Base-by-base conservation (phyloP, 2,888 invertebrate genomes). In the Epirrhoe tristata region DNA sequence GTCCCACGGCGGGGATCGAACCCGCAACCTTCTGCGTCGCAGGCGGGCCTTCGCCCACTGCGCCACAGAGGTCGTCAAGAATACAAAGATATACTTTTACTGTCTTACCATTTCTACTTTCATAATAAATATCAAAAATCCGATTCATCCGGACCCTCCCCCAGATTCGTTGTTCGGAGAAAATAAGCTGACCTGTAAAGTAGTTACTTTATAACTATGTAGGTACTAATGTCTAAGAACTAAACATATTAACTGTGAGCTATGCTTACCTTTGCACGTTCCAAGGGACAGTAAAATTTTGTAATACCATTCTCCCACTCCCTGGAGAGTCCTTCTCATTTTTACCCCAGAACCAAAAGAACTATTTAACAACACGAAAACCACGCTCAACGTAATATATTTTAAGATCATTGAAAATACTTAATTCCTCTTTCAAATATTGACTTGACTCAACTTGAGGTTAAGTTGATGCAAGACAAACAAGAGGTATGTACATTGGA, bases 61-160 rank as follows among this genome's bases (percentile, higher is more conserved):
- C n/a, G n/a, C n/a, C n/a, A n/a, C n/a, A n/a, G n/a, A n/a, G n/a
- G n/a, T n/a, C n/a, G n/a, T n/a, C n/a, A n/a, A n/a, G n/a, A n/a
- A n/a, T 46, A 46, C n/a, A 5, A 3, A 12, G 3, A 14, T n/a
- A 7, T 12, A 43, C 6, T 10, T 59, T 14, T 39, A 31, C 24
- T 24, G 24, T n/a, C 87, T 84, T 77, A 91, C 91, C 73, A 34
- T 80, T 71, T 17, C 66, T 52, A 69, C 85, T 82, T 72, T 77
- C 83, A 69, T 85, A 92, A 71, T 85, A 86, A 66, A 93, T 86
- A 70, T 92, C 91, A 39, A 91, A 78, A 54, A 93, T 78, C 65
- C 90, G 79, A 65, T 91, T 88, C 32, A 85, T 69, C 63, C 73
- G 73, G 1, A 85, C 74, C 43, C 73, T 73, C 1, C 79, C 79